Conservation (phyloP, 2,888 invertebrate species). For the Ramazzottius varieornatus region DNA sequence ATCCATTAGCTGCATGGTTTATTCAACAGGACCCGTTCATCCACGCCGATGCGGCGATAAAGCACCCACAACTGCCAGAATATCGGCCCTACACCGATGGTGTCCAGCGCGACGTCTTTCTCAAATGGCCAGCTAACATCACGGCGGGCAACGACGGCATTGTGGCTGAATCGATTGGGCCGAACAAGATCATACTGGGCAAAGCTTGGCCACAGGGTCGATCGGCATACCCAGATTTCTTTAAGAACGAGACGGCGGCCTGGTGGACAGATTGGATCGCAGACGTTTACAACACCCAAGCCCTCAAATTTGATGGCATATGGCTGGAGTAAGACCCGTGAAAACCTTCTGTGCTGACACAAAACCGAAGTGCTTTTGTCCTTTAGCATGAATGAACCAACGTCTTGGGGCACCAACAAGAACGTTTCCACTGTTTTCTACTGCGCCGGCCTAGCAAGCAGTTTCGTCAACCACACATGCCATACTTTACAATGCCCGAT, state of each 20-base stretch:
- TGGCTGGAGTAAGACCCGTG: conserved; percentile 17
- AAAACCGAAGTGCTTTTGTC: not conserved
- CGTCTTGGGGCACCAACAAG: conserved; percentile 29
- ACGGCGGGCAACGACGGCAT: not conserved
- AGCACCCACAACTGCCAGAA: not conserved
- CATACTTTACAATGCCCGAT: not conserved
- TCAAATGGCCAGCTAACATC: conserved; percentile 18
- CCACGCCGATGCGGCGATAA: not conserved
- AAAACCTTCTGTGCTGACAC: not conserved
- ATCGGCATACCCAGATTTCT: conserved; percentile 15
- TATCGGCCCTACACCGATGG: conserved; percentile 17
- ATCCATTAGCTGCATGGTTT: too few species aligned
- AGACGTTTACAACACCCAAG: conserved; percentile 10
- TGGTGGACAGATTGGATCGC: conserved; percentile 13
- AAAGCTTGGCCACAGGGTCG: conserved; percentile 16
- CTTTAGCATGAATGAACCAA: conserved; percentile 8
- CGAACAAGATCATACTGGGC: not conserved
- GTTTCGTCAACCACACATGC: not conserved
- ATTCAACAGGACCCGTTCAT: not conserved
- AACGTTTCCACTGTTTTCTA: conserved; percentile 15
- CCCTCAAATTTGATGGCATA: conserved; percentile 18
- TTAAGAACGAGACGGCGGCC: conserved; percentile 9
- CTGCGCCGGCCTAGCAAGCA: not conserved
- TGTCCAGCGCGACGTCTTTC: conserved; percentile 13
- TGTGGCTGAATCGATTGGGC: not conserved